Base-by-base conservation (phyloP, 2,888 invertebrate genomes). In the Hypolimnas misippus region DNA sequence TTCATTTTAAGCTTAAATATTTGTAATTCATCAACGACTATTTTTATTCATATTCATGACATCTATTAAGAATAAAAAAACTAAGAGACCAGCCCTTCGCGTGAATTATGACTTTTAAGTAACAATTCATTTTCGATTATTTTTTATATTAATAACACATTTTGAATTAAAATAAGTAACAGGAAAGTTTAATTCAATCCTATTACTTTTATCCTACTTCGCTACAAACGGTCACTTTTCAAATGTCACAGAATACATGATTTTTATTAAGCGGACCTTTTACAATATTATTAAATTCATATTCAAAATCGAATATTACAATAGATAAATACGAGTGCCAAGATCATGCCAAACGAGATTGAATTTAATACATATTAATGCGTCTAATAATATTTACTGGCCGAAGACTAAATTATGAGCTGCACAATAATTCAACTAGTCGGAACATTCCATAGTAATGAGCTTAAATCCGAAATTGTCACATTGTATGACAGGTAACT, bases 321-420 rank as follows among this genome's bases (percentile, higher is more conserved):
- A 46, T 49, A 49, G 25, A 29, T 49, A 49, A 49, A 49, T 25
- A 49, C 49, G 29, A 49, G 29, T 29, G 29, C 29, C 49, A 49
- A 49, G 49, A 49, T 49, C 21, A 49, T 49, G 49, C 25, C 49
- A 49, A 49, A 49, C 49, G 49, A 29, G 49, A 49, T 29, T 49
- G 25, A 49, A 49, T 49, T 49, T 29, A 6, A 29, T 49, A 29
- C 29, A 29, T 25, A 25, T 29, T 14, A 14, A 49, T 49, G 29
- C 29, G 29, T 29, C 49, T 46, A 21, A 46, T 14, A 29, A 25
- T 21, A 29, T 49, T 29, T 49, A 49, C 49, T 49, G 49, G 49
- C 49, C 49, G 49, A 49, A 35, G 25, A 46, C 44, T 46, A 46
- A 46, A n/a, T 19, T 21, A 46, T 21, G 19, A 19, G 19, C 44